Base-by-base conservation (phyloP, 2,888 invertebrate species). In the Lasioglossum villosulum region DNA sequence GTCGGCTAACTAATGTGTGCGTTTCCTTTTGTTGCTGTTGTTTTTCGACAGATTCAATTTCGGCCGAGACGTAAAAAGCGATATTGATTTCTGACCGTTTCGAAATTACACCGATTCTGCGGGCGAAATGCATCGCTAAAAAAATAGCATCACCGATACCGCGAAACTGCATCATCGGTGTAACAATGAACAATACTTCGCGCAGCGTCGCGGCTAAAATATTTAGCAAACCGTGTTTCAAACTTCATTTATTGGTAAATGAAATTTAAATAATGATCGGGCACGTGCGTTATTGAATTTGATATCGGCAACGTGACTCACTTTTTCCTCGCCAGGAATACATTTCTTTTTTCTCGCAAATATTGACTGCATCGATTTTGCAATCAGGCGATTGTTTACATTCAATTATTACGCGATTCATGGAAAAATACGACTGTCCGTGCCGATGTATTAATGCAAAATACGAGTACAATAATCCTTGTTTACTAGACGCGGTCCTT, bases 1-100 rank as follows among this genome's bases (percentile, higher is more conserved):
- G 4, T 12, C 37, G 37, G 37, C 37, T 39, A n/a, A 68, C 68
- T 68, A 39, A 68, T 68, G 68, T 3, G 8, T 2, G 48, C 37
- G 68, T 19, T 12, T 37, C 34, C 34, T 66, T 66, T 30, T 34
- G 19, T 8, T 34, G 3, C 4, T 34, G 19, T 8, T 19, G 27
- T 59, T 59, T 75, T 23, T 23, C 39, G 19, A 12, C n/a, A 59
- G 27, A 75, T 59, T 75, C 42, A 19, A 75, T 42, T 27, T 34
- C 70, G 48, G 19, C 23, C 42, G 16, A 27, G 27, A 30, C 42
- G 30, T 75, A 63, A 75, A 63, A 42, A 39, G 10, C 42, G 23
- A n/a, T 30, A 75, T 75, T 75, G 75, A 75, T 75, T 59, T 63
- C 42, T 63, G 59, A n/a, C 52, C 39, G 39, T 27, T 39, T n/a